A percentile compares a stretch with the other conserved stretches of the same genome.
These are phyloP conservation scores for Baccha elongata DNA, from an alignment of 2,888 invertebrate genomes.

Conservation along the genomic window DNA sequence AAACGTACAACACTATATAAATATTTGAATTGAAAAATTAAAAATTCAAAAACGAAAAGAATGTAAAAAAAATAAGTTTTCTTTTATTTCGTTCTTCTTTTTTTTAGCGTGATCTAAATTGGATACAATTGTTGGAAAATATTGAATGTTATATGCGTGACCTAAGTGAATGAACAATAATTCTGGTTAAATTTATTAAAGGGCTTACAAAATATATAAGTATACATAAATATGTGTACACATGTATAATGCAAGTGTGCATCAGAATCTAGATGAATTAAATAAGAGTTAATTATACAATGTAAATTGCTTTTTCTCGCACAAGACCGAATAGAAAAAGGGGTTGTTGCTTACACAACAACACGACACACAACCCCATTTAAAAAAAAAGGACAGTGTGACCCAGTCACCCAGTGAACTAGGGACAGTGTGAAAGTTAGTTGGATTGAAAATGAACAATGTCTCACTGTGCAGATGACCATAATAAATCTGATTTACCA, in stretches of 20 bases:
- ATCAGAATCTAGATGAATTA: conserved; percentile 27
- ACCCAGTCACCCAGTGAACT: conserved; percentile 38
- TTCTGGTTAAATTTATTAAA: conserved; percentile 20
- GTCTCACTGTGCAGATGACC: conserved; percentile 33
- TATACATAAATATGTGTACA: not conserved
- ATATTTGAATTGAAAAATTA: conserved; percentile 34
- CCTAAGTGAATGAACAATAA: conserved; percentile 27
- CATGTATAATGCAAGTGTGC: conserved; percentile 35
- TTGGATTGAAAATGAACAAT: conserved; percentile 50
- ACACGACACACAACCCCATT: conserved; percentile 25
- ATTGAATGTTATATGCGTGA: conserved; percentile 35
- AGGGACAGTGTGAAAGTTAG: conserved; percentile 29
- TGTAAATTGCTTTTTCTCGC: conserved; percentile 45
- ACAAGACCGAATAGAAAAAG: conserved; percentile 11
- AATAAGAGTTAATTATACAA: conserved; percentile 57
- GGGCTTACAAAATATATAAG: conserved; percentile 1
- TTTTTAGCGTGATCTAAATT: too few relatives aligned
- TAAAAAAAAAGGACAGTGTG: conserved; percentile 19
- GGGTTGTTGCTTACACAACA: conserved; percentile 64
- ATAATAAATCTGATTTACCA: conserved; percentile 54
- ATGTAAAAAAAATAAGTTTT: not conserved
- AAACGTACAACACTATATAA: conserved; percentile 5
- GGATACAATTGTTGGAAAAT: not conserved
- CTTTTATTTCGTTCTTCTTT: too few relatives aligned
- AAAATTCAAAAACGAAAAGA: too few relatives aligned